Base-by-base conservation (phyloP, 1,140 invertebrate genomes). In the Venturia canescens region DNA sequence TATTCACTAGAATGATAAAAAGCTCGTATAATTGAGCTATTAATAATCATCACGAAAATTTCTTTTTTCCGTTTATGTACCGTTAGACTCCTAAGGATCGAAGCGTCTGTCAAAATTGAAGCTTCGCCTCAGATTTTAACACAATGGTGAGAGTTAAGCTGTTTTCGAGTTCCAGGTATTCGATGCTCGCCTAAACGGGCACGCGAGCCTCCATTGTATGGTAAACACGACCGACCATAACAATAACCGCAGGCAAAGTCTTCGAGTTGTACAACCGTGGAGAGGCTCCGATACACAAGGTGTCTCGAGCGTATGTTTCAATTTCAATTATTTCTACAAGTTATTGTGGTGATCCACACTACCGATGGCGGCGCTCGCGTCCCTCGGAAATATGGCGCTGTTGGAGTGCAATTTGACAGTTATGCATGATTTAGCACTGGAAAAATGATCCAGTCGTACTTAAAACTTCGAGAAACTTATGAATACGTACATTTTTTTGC, bases 191-290 rank as follows among this genome's bases (percentile, higher is more conserved):
- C 57, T 60, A 60, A 60, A 60, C 57, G 57, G 57, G 57, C 57
- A 60, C 57, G 57, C 57, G 57, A 60, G 57, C 57, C n/a, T 60
- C 57, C n/a, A 60, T 60, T 60, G 57, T 60, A 60, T 60, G 57
- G 16, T 60, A 60, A 60, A 60, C 57, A 60, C 57, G 57, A 9
- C 6, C 57, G 57, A 60, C 57, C 21, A 60, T 60, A 60, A 60
- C 57, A 60, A 60, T 60, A 60, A 16, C n/a, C 57, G 57, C 57
- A 21, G 57, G 31, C n/a, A 21, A 60, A 60, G 21, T 21, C n/a
- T n/a, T 60, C 13, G 18, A 21, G n/a, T 60, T 34, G 31, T 34
- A 34, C 31, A 34, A 34, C 31, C 7, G 31, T 34, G 31, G 3
- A 34, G 31, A 34, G 31, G 31, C 31, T 3, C 7, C 31, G 31